These are phyloP conservation scores for Dryobotodes eremita DNA, from an alignment of 2,888 invertebrate species.

Conservation along the genomic window DNA sequence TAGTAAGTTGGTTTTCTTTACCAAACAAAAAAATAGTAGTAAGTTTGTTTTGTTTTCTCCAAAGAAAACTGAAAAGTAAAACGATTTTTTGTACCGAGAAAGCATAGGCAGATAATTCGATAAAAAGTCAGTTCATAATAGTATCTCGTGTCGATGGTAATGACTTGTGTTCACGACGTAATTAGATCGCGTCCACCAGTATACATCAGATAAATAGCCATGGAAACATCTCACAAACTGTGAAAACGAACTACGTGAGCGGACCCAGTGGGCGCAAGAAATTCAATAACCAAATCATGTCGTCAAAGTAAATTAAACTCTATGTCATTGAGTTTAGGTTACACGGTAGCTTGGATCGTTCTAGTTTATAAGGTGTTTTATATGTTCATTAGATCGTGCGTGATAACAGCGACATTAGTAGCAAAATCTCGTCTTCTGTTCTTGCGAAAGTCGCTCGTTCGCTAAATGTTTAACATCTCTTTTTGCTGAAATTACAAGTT, in stretches of 20 bases:
- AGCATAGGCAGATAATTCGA: not conserved
- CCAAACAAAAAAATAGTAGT: too few relatives aligned
- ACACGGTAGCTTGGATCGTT: constrained; percentile 1
- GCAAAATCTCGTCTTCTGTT: constrained; percentile 66
- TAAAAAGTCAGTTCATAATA: not conserved
- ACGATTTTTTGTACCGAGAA: not conserved
- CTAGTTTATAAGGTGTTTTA: constrained; percentile 54
- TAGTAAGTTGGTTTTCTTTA: not conserved
- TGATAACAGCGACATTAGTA: constrained; percentile 72
- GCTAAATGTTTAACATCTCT: constrained; percentile 53
- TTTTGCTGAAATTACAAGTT: constrained; percentile 60
- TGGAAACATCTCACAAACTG: constrained; percentile 53
- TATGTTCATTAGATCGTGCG: constrained; percentile 59
- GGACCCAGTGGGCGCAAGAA: constrained; percentile 31
- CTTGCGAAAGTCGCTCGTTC: constrained; percentile 54
- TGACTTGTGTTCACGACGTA: constrained; percentile 43
- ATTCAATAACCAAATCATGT: constrained; percentile 47
- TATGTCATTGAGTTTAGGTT: not conserved
- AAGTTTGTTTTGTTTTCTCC: too few relatives aligned
- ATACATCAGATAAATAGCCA: constrained; percentile 42
- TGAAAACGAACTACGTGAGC: constrained; percentile 57
- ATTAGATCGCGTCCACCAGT: constrained; percentile 33
- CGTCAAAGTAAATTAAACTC: constrained; percentile 31
- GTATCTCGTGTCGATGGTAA: constrained; percentile 23
- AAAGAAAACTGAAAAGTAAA: not conserved